A percentile compares a stretch with the other conserved stretches of the same genome.
Conservation (phyloP, 2,888 invertebrate species). For the Neocrepidodera transversa region DNA sequence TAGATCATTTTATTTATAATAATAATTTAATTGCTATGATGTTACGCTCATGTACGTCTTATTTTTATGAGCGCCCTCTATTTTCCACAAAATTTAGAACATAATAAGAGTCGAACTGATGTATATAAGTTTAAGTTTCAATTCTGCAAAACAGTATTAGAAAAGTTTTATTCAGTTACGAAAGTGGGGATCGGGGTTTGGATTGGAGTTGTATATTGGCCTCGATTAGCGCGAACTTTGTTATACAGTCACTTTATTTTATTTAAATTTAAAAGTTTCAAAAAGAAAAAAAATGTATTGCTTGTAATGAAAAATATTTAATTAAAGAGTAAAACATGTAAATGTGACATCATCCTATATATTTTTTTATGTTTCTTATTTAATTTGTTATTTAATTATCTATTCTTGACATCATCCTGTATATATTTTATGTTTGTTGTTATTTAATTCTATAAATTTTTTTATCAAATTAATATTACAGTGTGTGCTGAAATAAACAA, state of each 20-base stretch:
- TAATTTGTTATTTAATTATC: too few relatives aligned
- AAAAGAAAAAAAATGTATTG: conserved; percentile 3
- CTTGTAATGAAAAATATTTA: background rate
- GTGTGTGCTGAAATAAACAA: too few relatives aligned
- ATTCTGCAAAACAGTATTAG: conserved; percentile 14
- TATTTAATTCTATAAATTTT: too few relatives aligned
- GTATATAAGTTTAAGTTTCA: conserved; percentile 10
- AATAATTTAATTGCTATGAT: too few relatives aligned
- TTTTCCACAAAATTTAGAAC: conserved; percentile 14
- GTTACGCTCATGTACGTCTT: too few relatives aligned
- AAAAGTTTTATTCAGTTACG: conserved; percentile 19
- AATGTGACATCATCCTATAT: too few relatives aligned
- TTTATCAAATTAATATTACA: too few relatives aligned
- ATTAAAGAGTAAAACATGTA: background rate
- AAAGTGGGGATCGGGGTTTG: background rate
- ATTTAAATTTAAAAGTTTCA: background rate
- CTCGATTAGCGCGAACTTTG: conserved; percentile 4
- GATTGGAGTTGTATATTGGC: conserved; percentile 1
- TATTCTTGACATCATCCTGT: too few relatives aligned
- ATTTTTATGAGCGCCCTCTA: too few relatives aligned
- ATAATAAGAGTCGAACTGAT: conserved; percentile 11
- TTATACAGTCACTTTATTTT: background rate
- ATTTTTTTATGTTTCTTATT: too few relatives aligned
- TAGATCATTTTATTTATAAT: too few relatives aligned
- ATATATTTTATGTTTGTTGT: too few relatives aligned